Evolutionary conservation across 2,113 vertebrate species (phyloP).

Genomic region (Chiloscyllium plagiosum): DNA sequence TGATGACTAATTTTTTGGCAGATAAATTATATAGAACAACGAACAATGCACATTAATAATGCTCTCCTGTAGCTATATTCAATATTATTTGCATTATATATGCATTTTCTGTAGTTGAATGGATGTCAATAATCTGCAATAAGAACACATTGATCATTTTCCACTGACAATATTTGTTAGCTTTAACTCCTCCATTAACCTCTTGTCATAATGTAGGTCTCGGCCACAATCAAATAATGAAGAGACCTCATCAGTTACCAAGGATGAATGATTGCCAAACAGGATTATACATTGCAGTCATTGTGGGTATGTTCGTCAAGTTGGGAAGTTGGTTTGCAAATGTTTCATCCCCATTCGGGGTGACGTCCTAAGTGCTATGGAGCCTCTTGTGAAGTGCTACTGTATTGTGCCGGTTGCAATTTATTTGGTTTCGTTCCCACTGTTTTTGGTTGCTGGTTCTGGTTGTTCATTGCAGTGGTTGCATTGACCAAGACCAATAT

Average conservation of each 20-base stretch:
- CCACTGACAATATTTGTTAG: not conserved
- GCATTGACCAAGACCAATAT: no score
- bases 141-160: not conserved
- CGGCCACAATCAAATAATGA: not conserved
- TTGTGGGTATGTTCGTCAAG: no score
- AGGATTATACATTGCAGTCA: no score
- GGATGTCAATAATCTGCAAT: not conserved
- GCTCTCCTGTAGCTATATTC: not conserved
- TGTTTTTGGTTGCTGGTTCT: no score
- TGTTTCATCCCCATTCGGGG: no score
- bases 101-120: not conserved
- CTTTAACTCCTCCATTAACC: not conserved
- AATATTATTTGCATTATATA: not conserved
- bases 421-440: no score
- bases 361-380: no score
- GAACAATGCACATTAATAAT: not conserved
- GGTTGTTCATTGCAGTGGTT: no score
- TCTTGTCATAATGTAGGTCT: not conserved
- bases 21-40: not conserved
- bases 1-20: not conserved
- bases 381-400: no score
- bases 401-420: no score
- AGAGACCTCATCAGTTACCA: not conserved
- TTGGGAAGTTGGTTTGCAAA: no score
- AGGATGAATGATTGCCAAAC: not conserved